Base-by-base conservation (phyloP, 2,888 invertebrate species). In the Nymphalis c-album region DNA sequence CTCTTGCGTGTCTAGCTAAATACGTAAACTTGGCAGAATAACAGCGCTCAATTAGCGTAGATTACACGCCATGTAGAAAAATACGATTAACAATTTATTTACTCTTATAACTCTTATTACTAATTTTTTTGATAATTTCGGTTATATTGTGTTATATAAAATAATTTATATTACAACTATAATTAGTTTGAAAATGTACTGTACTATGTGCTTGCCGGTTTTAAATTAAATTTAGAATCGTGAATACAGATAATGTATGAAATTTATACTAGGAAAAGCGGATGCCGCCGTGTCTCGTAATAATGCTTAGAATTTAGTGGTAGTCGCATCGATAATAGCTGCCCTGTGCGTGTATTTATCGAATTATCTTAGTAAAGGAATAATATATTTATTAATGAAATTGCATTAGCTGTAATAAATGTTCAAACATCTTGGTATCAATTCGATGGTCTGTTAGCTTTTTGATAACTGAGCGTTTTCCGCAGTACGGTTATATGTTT, bases 281-380 rank as follows among this genome's bases (percentile, higher is more conserved):
- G 26, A 62, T 61, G 20, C 18, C 26, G 46, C 18, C n/a, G 6
- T 61, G 48, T 16, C 47, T 40, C 40, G 3, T 22, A 51, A 47
- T 53, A 67, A 64, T 50, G 10, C 65, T 40, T 63, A 40, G 53
- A 65, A 58, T 71, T 69, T 64, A 69, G 64, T 68, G 68, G 48
- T 51, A 48, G 60, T 22, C 47, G 40, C 66, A 66, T 70, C 59
- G 58, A 59, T 65, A 58, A 68, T 62, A 58, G 47, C 57, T 53
- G 46, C 46, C 60, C 63, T 48, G 57, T 61, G 61, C 46, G 35
- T n/a, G 47, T 26, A 31, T 31, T 68, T 64, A 64, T 61, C 48
- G 47, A 31, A 59, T 53, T 62, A 60, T 60, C 63, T 64, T 59
- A 58, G 17, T 59, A 62, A 35, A 50, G 18, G 20, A 31, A 60